These are phyloP conservation scores for Procavia capensis DNA, from an alignment of 2,113 vertebrate species.

Conservation along the genomic window DNA sequence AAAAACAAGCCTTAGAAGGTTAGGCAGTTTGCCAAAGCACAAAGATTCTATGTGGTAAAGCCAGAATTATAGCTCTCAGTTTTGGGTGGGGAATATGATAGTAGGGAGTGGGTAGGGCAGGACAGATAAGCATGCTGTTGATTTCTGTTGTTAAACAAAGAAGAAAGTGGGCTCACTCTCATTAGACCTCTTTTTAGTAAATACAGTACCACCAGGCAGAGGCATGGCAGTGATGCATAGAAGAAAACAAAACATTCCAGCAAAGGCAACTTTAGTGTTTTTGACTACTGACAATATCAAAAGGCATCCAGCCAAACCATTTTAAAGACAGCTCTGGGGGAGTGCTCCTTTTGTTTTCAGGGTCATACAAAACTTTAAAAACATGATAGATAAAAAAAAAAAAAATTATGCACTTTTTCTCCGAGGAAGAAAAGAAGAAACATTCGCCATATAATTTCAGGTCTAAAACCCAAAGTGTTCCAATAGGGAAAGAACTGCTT, in stretches of 20 bases:
- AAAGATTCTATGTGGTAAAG: slow-evolving; percentile 10
- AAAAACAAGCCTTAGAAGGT: not conserved
- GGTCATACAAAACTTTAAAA: slow-evolving; percentile 40
- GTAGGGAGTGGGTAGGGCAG: not conserved
- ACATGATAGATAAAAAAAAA: slow-evolving; percentile 36
- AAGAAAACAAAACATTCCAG: slow-evolving; percentile 3
- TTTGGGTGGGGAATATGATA: not conserved
- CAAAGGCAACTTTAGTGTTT: not conserved
- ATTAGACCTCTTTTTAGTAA: slow-evolving; percentile 14
- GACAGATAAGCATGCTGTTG: not conserved
- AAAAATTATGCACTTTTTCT: slow-evolving; percentile 16
- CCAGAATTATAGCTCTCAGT: not conserved
- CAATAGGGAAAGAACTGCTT: not conserved
- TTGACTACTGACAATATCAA: not conserved
- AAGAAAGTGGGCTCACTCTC: not conserved
- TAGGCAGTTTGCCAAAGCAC: not conserved
- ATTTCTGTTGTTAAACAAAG: not conserved
- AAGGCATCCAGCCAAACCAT: not conserved
- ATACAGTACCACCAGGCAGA: not conserved
- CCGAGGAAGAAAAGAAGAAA: not conserved
- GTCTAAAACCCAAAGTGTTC: slow-evolving; percentile 24
- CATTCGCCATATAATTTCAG: slow-evolving; percentile 14
- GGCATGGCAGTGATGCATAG: not conserved
- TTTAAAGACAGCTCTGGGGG: not conserved
- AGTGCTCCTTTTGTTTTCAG: slow-evolving; percentile 19